Evolutionary conservation across 2,797 vertebrate genomes (phyloP).

Genomic region (Pseudomugil tenellus): DNA sequence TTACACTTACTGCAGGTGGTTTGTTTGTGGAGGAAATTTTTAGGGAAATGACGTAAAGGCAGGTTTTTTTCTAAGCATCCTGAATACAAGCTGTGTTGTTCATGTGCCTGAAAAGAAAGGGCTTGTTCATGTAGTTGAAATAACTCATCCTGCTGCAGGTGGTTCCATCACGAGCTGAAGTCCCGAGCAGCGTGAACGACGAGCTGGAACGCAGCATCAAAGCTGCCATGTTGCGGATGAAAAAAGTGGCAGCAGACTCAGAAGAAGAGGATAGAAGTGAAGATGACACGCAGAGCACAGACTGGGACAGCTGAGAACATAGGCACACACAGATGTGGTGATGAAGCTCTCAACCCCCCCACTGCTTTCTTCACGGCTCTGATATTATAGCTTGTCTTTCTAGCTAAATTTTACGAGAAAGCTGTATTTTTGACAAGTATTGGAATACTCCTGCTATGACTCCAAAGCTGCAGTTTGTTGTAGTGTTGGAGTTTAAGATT

Average conservation of each 20-base stretch:
- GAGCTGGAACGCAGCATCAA: constrained; percentile 94
- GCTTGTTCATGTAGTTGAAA: too few species aligned
- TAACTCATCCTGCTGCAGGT: constrained; percentile 34
- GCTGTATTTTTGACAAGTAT: constrained; percentile 19
- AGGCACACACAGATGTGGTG: background rate
- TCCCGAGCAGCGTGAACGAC: constrained; percentile 50
- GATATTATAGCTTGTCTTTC: constrained; percentile 23
- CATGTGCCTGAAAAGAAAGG: background rate
- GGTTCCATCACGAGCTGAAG: constrained; percentile 35
- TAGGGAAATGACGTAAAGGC: background rate
- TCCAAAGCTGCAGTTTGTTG: constrained; percentile 9
- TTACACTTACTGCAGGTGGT: background rate
- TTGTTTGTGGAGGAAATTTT: background rate
- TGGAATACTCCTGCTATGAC: constrained; percentile 34
- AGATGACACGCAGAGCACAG: constrained; percentile 75
- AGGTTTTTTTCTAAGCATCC: background rate
- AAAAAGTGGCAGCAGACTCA: constrained; percentile 90
- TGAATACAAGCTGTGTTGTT: background rate
- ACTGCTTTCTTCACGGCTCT: constrained; percentile 16
- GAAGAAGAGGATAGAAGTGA: constrained; percentile 84
- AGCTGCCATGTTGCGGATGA: constrained; percentile 94
- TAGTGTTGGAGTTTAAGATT: background rate
- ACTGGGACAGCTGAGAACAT: constrained; percentile 88
- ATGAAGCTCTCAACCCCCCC: background rate
- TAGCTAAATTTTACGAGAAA: constrained; percentile 31